Conservation (phyloP, 2,113 vertebrate genomes). For the Lamprologus sp. region DNA sequence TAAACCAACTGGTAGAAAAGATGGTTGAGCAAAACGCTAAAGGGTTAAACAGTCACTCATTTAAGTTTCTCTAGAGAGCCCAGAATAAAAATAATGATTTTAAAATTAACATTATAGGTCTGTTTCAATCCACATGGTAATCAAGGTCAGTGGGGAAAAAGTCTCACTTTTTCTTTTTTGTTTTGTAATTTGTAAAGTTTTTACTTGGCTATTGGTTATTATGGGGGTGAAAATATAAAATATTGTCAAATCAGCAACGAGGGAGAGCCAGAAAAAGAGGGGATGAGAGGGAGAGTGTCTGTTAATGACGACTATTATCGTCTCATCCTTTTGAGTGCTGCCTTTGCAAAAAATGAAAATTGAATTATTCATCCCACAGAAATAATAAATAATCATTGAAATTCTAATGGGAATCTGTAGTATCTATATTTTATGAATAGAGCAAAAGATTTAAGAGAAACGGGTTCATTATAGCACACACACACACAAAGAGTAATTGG, state of each 20-base stretch:
- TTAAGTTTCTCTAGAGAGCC: background rate
- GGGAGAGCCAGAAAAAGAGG: background rate
- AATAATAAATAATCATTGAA: constrained; percentile 46
- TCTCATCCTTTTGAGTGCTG: constrained; percentile 24
- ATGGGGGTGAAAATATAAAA: background rate
- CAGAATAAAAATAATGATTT: background rate
- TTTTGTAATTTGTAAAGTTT: background rate
- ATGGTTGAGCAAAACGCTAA: background rate
- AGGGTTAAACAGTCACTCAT: background rate
- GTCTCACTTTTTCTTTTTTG: background rate
- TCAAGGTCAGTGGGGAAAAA: background rate
- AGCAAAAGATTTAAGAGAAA: constrained; percentile 43
- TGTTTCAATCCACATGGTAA: background rate
- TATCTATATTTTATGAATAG: constrained; percentile 50
- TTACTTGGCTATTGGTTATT: background rate
- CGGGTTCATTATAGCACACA: constrained; percentile 3
- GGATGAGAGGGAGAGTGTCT: background rate
- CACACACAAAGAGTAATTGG: constrained; percentile 30
- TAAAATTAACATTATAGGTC: background rate
- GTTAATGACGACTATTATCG: constrained; percentile 17
- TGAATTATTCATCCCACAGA: constrained; percentile 40
- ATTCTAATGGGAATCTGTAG: constrained; percentile 33
- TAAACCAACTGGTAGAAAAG: background rate
- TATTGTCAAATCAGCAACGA: constrained; percentile 5
- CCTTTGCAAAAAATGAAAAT: constrained; percentile 34